Base-by-base conservation (phyloP, 2,797 vertebrate species). In the Mormyrops attenuatus region DNA sequence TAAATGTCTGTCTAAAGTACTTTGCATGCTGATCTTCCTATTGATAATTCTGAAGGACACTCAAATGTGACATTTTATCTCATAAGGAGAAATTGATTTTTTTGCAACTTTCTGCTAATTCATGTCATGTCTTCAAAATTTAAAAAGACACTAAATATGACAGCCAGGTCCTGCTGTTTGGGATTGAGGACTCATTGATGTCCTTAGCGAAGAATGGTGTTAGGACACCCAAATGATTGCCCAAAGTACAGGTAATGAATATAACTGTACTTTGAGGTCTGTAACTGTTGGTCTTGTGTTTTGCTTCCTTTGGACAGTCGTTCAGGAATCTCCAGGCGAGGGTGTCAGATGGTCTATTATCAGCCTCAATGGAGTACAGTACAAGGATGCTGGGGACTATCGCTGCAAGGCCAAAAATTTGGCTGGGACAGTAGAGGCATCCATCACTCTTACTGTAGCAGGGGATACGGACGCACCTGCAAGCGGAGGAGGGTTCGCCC, bases 291-390 rank as follows among this genome's bases (percentile, higher is more conserved):
- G 26, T 11, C 47, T 47, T 91, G 73, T 34, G 17, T 47, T 52
- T 69, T 8, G 91, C 88, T 91, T 89, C 91, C 88, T 4, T 4
- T 2, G 9, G 17, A 1, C 77, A 99, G 98, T 98, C 90, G 96
- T 99, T 90, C 97, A 99, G 92, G 98, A 99, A 92, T 98, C 98
- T 90, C 99, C 98, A 49, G 95, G 94, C 77, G 97, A 98, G 7
- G 99, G 99, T 47, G 94, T 97, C 89, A 95, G 95, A 84, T 99
- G 98, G 98, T 99, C 99, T 92, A 97, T 99, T 91, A 96, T 99
- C 92, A 99, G 98, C 92, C 91, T 99, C 93, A 95, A 97, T 9
- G 96, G 96, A 87, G 96, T 99, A 92, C 93, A 96, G 1, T 94
- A 95, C 93, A 97, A 96, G 92, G 98, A 99, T 0, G 97, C 97